Percentiles rank a stretch among this genome's conserved stretches.
Evolutionary conservation across 2,797 vertebrate genomes (phyloP).

Genomic region (Microctenopoma lineatum): DNA sequence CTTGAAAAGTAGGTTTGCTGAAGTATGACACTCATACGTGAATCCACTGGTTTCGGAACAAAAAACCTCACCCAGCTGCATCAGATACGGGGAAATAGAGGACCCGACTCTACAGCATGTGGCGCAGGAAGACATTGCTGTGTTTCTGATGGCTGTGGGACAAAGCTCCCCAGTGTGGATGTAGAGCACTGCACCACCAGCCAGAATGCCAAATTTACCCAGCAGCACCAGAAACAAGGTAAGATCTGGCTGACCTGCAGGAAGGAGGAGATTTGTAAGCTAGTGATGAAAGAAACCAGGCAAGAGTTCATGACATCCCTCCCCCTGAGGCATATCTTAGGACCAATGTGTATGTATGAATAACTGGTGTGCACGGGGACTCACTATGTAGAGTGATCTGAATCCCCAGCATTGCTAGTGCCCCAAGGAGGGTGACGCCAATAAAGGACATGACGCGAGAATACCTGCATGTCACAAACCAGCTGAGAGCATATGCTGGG

Average conservation of each 20-base stretch:
- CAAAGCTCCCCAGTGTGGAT: constrained; percentile 56
- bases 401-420: constrained; percentile 49
- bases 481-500: constrained; percentile 33
- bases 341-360: no score
- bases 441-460: constrained; percentile 46
- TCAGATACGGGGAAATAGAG: constrained; percentile 53
- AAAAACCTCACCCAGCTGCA: constrained; percentile 61
- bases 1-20: no score
- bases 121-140: constrained; percentile 55
- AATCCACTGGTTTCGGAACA: background rate
- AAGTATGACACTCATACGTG: background rate
- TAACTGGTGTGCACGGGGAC: constrained; percentile 8
- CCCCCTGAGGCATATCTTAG: background rate
- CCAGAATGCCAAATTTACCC: constrained; percentile 63
- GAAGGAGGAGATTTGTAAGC: background rate
- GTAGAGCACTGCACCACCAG: constrained; percentile 16
- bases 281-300: background rate
- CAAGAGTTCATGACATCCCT: no score
- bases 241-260: constrained; percentile 43
- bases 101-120: constrained; percentile 60
- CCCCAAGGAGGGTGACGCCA: constrained; percentile 44
- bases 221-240: constrained; percentile 61
- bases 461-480: constrained; percentile 25
- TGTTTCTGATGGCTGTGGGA: constrained; percentile 70
- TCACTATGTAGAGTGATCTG: constrained; percentile 56